Base-by-base conservation (phyloP, 64 coral and sea anemone genomes). In the Porites lutea region DNA sequence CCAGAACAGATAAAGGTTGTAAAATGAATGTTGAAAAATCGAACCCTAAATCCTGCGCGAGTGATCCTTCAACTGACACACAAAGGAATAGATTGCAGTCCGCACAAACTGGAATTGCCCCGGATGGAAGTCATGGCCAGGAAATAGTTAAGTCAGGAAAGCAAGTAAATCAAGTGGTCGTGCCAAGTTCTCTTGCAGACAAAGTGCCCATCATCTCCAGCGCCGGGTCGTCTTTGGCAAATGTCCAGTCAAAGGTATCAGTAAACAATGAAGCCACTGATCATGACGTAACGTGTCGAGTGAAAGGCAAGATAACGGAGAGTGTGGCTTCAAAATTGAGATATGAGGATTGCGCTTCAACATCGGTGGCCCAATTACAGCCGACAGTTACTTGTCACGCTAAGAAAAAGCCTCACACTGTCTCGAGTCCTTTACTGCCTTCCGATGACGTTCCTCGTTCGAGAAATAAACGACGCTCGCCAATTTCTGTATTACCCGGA, bases 391-490 rank as follows among this genome's bases (percentile, higher is more conserved):
- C 51, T 15, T 52, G 8, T 48, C 46, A 68, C 48, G 16, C 73
- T 18, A 15, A 51, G 48, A 51, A 76, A 76, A 50, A 13, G 11
- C 4, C 46, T 5, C 46, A 76, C 45, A 76, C 4, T 13, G 48
- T 49, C 48, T 16, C 16, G 2, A 19, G 45, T 47, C 15, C 45
- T 18, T 13, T 16, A 15, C 14, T 76, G 15, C 45, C 62, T 3
- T 52, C 63, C 59, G 15, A 53, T 20, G 59, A 4, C 20, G 51
- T 70, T 64, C 4, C 82, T 20, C 45, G 10, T 13, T 21, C 50
- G 20, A 68, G 69, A 55, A 84, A 63, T 47, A 92, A 92, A 61
- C 90, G 90, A 20, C 90, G 80, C 44, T 87, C 82, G 13, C 90
- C 72, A 78, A 16, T 52, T 9, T 50, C 79, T 15, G 77, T 58